Base-by-base conservation (phyloP, 1,140 invertebrate genomes). In the Catajapyx aquilonaris region DNA sequence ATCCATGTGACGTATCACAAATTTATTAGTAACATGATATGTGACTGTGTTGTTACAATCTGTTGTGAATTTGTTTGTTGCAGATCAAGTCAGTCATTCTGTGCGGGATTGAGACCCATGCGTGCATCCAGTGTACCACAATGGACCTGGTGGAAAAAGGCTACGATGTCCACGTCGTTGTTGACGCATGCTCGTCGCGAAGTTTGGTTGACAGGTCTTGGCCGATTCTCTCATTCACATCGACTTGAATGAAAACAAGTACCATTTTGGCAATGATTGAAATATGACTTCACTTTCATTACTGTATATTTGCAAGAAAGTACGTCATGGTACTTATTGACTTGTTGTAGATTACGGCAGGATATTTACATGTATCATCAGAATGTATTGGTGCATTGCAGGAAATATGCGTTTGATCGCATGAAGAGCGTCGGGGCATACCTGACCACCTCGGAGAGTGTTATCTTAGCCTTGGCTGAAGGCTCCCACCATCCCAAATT, bases 31-130 rank as follows among this genome's bases (percentile, higher is more conserved):
- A n/a, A n/a, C n/a, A n/a, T n/a, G n/a, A n/a, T n/a, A n/a, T n/a
- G n/a, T n/a, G n/a, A n/a, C n/a, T n/a, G n/a, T n/a, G n/a, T n/a
- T n/a, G n/a, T n/a, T n/a, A n/a, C n/a, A n/a, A n/a, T n/a, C n/a
- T n/a, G n/a, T n/a, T n/a, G n/a, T n/a, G n/a, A n/a, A n/a, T n/a
- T n/a, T n/a, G n/a, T n/a, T n/a, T n/a, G n/a, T n/a, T n/a, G n/a
- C n/a, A n/a, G n/a, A n/a, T n/a, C n/a, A n/a, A n/a, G n/a, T 61
- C 61, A 11, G 51, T 76, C 21, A 47, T 75, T 21, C 43, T 76
- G 0, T 74, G 70, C 56, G 73, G 73, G 4, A 76, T 76, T 43
- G 73, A 76, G 49, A 57, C 68, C 4, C 73, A 76, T 49, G 73
- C 67, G 4, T 76, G 73, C 51, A 60, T 76, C 4, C 64, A 67